phyloP scores from a whole-genome alignment of 1,140 invertebrate genomes.

The Oppia nitens region DNA sequence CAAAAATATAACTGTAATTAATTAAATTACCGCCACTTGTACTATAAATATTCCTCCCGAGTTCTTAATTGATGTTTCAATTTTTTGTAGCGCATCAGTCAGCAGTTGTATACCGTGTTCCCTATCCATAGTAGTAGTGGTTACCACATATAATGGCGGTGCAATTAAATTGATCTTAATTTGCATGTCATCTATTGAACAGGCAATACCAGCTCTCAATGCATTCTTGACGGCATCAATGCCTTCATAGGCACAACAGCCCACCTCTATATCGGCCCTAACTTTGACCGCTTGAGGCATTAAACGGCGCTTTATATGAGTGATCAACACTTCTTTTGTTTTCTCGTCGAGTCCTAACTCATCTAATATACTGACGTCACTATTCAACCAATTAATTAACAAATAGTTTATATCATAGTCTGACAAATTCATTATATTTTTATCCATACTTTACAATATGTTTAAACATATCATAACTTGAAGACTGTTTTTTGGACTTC shows the following conservation, averaged over 20 bases:
- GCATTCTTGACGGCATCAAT: conserved; percentile 96
- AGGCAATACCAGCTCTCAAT: conserved; percentile 70
- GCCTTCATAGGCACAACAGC: conserved; percentile 89
- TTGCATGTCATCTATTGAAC: conserved; percentile 79
- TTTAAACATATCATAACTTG: conserved; percentile 96
- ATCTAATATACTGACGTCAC: conserved; percentile 79
- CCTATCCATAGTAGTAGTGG: conserved; percentile 91
- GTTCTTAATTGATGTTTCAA: conserved; percentile 62
- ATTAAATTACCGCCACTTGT: conserved; percentile 61
- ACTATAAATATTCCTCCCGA: conserved; percentile 83
- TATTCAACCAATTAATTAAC: conserved; percentile 26
- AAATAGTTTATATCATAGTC: no score
- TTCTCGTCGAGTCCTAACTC: conserved; percentile 87
- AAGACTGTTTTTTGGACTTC: conserved; percentile 87
- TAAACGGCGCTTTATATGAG: conserved; percentile 87
- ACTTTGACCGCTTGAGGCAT: conserved; percentile 98
- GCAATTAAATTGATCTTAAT: conserved; percentile 99
- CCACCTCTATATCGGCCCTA: conserved; percentile 87
- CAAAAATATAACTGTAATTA: neutral
- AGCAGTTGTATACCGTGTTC: conserved; percentile 74
- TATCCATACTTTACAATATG: conserved; percentile 67
- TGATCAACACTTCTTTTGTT: conserved; percentile 78
- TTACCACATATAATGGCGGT: conserved; percentile 95
- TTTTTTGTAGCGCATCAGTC: conserved; percentile 69
- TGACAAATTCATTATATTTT: no score